Conservation (phyloP, 2,888 invertebrate species). For the Habrosyne pyritoides region DNA sequence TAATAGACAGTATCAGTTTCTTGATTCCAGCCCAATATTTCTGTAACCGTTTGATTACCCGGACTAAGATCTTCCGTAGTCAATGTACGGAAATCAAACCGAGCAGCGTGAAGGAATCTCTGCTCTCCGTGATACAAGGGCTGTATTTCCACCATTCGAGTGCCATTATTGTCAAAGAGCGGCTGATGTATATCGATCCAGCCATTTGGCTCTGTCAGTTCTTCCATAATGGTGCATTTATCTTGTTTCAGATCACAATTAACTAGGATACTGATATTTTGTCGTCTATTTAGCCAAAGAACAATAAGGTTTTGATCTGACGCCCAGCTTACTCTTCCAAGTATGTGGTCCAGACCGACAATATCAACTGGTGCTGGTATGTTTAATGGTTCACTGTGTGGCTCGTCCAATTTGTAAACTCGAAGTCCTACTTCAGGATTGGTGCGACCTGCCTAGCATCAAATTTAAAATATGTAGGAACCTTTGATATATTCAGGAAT, state of each 20-base stretch:
- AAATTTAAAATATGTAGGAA: slow-evolving; percentile 5
- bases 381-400: slow-evolving; percentile 53
- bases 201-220: slow-evolving; percentile 84
- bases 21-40: slow-evolving; percentile 86
- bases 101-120: slow-evolving; percentile 74
- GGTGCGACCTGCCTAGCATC: slow-evolving; percentile 85
- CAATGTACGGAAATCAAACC: slow-evolving; percentile 57
- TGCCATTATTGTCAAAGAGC: slow-evolving; percentile 73
- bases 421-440: slow-evolving; percentile 89
- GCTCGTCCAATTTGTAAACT: slow-evolving; percentile 79
- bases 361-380: slow-evolving; percentile 81
- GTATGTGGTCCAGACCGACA: slow-evolving; percentile 85
- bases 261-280: slow-evolving; percentile 86
- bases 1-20: slow-evolving; percentile 85
- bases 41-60: slow-evolving; percentile 84
- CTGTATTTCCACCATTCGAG: slow-evolving; percentile 71
- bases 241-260: slow-evolving; percentile 79
- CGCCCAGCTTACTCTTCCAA: slow-evolving; percentile 90
- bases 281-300: slow-evolving; percentile 93
- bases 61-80: slow-evolving; percentile 74
- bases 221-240: slow-evolving; percentile 67
- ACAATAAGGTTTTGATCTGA: slow-evolving; percentile 86
- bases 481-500: neutral
- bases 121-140: slow-evolving; percentile 58
- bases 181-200: slow-evolving; percentile 87